phyloP scores from a whole-genome alignment of 2,797 vertebrate species.

The Botia almorhae region DNA sequence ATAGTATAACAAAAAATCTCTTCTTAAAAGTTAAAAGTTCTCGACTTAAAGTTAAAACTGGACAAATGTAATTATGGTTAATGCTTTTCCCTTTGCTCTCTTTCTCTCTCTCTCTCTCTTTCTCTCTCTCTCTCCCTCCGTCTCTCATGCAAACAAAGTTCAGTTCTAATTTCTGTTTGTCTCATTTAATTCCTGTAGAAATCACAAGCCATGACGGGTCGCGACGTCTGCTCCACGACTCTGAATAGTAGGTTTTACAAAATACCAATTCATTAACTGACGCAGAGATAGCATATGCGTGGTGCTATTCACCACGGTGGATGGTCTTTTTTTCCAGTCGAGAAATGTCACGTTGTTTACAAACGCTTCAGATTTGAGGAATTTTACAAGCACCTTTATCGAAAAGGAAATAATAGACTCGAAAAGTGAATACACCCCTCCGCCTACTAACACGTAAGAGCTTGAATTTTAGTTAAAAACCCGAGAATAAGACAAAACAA shows the following conservation, averaged over 20 bases:
- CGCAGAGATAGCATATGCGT: neutral
- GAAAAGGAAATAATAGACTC: neutral
- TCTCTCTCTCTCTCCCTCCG: slow-evolving; percentile 9
- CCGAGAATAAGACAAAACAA: slow-evolving; percentile 41
- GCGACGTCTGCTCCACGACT: slow-evolving; percentile 76
- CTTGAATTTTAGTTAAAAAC: slow-evolving; percentile 16
- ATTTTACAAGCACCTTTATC: neutral
- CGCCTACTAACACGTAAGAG: neutral
- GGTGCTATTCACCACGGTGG: neutral
- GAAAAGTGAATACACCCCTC: neutral
- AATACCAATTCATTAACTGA: neutral
- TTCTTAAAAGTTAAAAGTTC: too few species aligned
- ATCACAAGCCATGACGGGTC: slow-evolving; percentile 73
- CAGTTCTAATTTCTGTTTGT: neutral
- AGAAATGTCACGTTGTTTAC: slow-evolving; percentile 10
- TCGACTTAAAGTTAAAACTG: too few species aligned
- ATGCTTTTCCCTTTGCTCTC: neutral
- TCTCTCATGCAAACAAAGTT: neutral
- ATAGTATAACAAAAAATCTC: slow-evolving; percentile 1
- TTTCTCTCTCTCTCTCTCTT: neutral
- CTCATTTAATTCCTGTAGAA: slow-evolving; percentile 67
- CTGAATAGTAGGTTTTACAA: slow-evolving; percentile 81
- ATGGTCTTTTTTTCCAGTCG: neutral
- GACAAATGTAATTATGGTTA: neutral
- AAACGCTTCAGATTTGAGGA: slow-evolving; percentile 14